Base-by-base conservation (phyloP, 2,888 invertebrate genomes). In the Lydus trimaculatus region DNA sequence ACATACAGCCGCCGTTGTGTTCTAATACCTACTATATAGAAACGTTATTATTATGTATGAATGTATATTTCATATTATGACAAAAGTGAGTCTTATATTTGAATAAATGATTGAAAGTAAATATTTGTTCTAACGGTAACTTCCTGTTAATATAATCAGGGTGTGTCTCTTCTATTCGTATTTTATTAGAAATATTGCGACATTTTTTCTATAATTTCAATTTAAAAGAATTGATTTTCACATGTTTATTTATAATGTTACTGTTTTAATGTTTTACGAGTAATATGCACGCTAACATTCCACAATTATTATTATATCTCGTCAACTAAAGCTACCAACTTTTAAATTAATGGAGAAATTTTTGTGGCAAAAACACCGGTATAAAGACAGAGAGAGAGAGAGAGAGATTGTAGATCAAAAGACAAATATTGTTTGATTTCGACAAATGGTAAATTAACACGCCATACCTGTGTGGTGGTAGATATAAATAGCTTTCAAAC, bases 91-190 rank as follows among this genome's bases (percentile, higher is more conserved):
- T 43, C 43, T 43, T n/a, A 17, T 43, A 36, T 43, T 43, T n/a
- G 43, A 43, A 43, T 43, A 8, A 43, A 43, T 43, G 43, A 43
- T 43, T 43, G 43, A 43, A 43, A 43, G 43, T 17, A 43, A 43
- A 43, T 43, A 43, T 43, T 43, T 43, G 43, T n/a, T 43, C n/a
- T 43, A 43, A 43, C 43, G 43, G 43, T 43, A 17, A 43, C 17
- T 48, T 48, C 20, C 48, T 48, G 9, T 48, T 48, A 48, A 48
- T 20, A 48, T 20, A 20, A 48, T 9, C 11, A 48, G 20, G 48
- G 48, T 48, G 48, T 48, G 48, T 48, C 48, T 20, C 48, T 20
- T 48, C 8, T 11, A 23, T 8, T 48, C 9, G 1, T 9, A 4
- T 20, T 48, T 48, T 48, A 20, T 13, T 43, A 20, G 20, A 28